These are phyloP conservation scores for Campopleginae sp. DNA, from an alignment of 2,888 invertebrate genomes.

Conservation along the genomic window DNA sequence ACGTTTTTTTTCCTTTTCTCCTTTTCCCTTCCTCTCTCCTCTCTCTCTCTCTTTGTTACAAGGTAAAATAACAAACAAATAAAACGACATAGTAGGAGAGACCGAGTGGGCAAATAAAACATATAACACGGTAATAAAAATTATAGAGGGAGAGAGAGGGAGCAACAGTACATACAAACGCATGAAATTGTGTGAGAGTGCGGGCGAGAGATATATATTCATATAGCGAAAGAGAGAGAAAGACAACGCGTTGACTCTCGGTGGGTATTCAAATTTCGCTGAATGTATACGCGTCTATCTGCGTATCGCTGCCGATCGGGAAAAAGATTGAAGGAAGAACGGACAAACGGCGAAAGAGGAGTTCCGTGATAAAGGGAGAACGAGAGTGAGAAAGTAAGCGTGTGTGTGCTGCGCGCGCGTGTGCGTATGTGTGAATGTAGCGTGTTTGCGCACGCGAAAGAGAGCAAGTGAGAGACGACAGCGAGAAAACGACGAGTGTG, in stretches of 20 bases:
- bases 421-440: neutral
- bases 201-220: conserved; percentile 21
- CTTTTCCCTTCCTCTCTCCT: neutral
- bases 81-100: neutral
- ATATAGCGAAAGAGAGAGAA: neutral
- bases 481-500: conserved; percentile 44
- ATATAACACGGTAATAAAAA: conserved; percentile 20
- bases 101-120: conserved; percentile 17
- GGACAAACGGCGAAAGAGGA: conserved; percentile 56
- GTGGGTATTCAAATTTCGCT: conserved; percentile 76
- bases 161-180: neutral
- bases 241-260: conserved; percentile 75
- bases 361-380: conserved; percentile 58
- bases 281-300: conserved; percentile 51
- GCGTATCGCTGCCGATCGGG: conserved; percentile 70
- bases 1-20: neutral
- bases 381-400: conserved; percentile 36
- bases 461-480: conserved; percentile 44
- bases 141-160: neutral
- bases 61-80: conserved; percentile 7
- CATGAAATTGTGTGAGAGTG: conserved; percentile 42
- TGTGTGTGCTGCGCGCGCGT: conserved; percentile 24
- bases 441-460: conserved; percentile 29
- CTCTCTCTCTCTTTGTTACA: conserved; percentile 4
- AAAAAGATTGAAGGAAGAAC: conserved; percentile 63